Percentiles rank a stretch among this genome's conserved stretches.
Conservation (phyloP, 2,888 invertebrate genomes). For the Cantharis nigra region DNA sequence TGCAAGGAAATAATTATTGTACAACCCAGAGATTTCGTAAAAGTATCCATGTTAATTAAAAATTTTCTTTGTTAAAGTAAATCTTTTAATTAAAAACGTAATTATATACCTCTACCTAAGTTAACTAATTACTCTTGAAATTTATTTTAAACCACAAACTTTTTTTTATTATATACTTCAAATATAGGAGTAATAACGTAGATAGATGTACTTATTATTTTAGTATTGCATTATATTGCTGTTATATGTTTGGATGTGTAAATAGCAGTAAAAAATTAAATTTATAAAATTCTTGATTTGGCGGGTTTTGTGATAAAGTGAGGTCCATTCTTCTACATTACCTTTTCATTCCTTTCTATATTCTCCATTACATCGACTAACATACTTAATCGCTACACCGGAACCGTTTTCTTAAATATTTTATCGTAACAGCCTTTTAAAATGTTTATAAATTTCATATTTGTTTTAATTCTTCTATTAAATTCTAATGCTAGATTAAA, state of each 20-base stretch:
- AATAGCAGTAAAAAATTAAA: too few species aligned
- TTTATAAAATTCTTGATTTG: neutral
- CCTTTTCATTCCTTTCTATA: too few species aligned
- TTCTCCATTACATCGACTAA: too few species aligned
- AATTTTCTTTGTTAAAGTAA: slow-evolving; percentile 5
- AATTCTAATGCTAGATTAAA: too few species aligned
- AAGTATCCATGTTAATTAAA: slow-evolving; percentile 1
- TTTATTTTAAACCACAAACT: neutral
- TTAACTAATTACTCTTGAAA: slow-evolving; percentile 2
- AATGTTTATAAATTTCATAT: too few species aligned
- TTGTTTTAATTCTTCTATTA: too few species aligned
- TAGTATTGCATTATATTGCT: neutral
- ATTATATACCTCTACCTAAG: neutral
- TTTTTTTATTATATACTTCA: neutral
- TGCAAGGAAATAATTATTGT: neutral
- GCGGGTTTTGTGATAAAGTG: too few species aligned
- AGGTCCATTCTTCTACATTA: too few species aligned
- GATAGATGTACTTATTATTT: neutral
- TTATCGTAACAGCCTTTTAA: too few species aligned
- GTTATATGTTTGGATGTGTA: too few species aligned
- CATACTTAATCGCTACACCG: too few species aligned
- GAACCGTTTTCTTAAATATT: too few species aligned
- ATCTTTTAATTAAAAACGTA: slow-evolving; percentile 4
- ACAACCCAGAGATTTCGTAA: neutral
- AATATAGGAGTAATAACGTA: neutral